Evolutionary conservation across 1,140 invertebrate genomes (phyloP).

Genomic region (Drosophila takahashii): DNA sequence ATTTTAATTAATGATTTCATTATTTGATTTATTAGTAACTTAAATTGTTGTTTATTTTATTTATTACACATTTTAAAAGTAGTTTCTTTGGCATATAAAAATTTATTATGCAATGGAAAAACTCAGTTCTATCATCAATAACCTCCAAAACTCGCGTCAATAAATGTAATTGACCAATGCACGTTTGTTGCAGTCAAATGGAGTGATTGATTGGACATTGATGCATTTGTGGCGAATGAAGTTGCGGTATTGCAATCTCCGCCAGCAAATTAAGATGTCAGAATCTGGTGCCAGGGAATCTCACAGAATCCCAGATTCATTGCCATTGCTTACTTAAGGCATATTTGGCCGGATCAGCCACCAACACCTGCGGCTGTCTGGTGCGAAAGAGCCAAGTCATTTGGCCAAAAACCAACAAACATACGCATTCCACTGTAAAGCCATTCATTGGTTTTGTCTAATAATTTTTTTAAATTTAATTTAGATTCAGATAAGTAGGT

Average conservation of each 20-base stretch:
- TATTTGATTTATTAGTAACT: no score
- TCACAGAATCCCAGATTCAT: constrained; percentile 17
- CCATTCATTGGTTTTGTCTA: no score
- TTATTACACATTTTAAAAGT: no score
- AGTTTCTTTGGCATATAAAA: no score
- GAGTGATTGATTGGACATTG: constrained; percentile 38
- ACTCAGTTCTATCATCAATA: not conserved
- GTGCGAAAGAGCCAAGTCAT: constrained; percentile 62
- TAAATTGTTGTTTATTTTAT: no score
- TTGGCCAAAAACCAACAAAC: constrained; percentile 54
- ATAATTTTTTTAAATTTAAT: no score
- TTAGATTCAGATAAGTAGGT: no score
- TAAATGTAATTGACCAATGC: not conserved
- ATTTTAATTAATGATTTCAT: no score
- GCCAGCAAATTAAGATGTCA: constrained; percentile 41
- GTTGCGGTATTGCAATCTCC: constrained; percentile 23
- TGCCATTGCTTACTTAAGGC: constrained; percentile 75
- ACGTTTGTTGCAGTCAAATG: not conserved
- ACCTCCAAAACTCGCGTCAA: not conserved
- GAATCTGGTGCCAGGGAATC: constrained; percentile 7
- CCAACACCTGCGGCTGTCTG: constrained; percentile 50
- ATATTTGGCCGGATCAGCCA: constrained; percentile 43
- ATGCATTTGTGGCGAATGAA: constrained; percentile 33
- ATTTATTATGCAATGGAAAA: no score
- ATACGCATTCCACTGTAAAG: constrained; percentile 2